Evolutionary conservation across 53 echinoderm and acorn worm genomes (phyloP), one percentile per base, ranked within the genome.

Genomic region (Astropecten irregularis): DNA sequence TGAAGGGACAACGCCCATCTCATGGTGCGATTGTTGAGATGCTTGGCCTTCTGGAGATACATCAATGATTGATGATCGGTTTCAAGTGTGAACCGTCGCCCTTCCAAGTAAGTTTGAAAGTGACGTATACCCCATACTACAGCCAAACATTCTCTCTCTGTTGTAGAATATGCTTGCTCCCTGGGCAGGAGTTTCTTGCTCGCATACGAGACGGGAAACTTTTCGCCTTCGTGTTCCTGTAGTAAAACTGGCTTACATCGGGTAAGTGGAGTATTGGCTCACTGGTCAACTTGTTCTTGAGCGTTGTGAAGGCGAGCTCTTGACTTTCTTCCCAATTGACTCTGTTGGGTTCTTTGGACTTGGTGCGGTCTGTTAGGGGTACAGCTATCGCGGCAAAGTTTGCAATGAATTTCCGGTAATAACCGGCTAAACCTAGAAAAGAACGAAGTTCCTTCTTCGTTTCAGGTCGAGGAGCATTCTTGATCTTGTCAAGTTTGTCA

Each of bases 321-420:
- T 84, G 84, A 23, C 42, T 57, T 33, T 31, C 57, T 16, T 16
- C 63, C 85, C 71, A 58, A 7, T 0, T 20, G 18, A 85, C 46
- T 33, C 37, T 71, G 31, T 85, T 85, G 18, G 85, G 85, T 30
- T 71, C 71, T 30, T 59, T 57, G 11, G 25, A 40, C 23, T 59
- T 48, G 3, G 85, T 85, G 20, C 31, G 28, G 36, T 71, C 60
- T 8, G 85, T 85, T 13, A 71, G 26, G 4, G 62, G 73, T 10
- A 16, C 23, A 14, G 85, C 85, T 0, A 85, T 85, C 5, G 63
- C 49, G 4, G 85, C 85, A 60, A 72, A 85, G 21, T 85, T 85
- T 0, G 85, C 58, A 10, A 71, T 71, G 35, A 85, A 85, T 14
- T 73, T 58, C 31, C 85, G 0, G 33, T 85, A 85, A 62, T 84